Evolutionary conservation across 2,888 invertebrate species (phyloP).

Genomic region (Melanargia galathea): DNA sequence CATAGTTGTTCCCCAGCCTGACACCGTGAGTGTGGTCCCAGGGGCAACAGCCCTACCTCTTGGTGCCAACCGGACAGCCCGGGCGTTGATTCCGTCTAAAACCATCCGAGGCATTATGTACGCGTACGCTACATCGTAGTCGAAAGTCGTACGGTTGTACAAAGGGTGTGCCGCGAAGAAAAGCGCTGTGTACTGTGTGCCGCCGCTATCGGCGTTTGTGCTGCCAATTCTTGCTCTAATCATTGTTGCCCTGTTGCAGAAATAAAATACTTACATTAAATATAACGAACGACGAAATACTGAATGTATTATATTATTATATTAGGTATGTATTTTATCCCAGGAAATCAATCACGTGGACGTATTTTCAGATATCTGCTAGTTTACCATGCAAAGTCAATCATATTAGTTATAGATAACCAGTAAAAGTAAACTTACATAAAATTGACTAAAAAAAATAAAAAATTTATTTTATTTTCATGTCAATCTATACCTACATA

Average conservation of each 20-base stretch:
- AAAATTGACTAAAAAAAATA: no score
- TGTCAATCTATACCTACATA: no score
- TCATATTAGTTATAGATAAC: no score
- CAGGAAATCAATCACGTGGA: no score
- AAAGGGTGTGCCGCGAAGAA: constrained; percentile 57
- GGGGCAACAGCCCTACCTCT: background rate
- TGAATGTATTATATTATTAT: no score
- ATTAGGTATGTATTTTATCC: no score
- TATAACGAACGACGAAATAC: no score
- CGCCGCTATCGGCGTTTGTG: constrained; percentile 57
- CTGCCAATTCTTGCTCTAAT: constrained; percentile 61
- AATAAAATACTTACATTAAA: no score
- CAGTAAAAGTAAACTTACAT: no score
- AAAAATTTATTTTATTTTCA: no score
- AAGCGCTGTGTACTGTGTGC: constrained; percentile 58
- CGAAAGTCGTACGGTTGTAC: constrained; percentile 52
- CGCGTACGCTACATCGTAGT: background rate
- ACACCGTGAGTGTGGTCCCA: background rate
- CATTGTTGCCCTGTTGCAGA: constrained; percentile 47
- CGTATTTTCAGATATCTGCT: no score
- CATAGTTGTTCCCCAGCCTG: background rate
- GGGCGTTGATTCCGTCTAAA: background rate
- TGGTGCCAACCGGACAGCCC: background rate
- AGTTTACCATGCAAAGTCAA: no score
- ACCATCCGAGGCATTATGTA: background rate